A percentile compares a stretch with the other conserved stretches of the same genome.
phyloP scores from a whole-genome alignment of 92 coral and sea anemone genomes.

The Virgularia gustaviana region DNA sequence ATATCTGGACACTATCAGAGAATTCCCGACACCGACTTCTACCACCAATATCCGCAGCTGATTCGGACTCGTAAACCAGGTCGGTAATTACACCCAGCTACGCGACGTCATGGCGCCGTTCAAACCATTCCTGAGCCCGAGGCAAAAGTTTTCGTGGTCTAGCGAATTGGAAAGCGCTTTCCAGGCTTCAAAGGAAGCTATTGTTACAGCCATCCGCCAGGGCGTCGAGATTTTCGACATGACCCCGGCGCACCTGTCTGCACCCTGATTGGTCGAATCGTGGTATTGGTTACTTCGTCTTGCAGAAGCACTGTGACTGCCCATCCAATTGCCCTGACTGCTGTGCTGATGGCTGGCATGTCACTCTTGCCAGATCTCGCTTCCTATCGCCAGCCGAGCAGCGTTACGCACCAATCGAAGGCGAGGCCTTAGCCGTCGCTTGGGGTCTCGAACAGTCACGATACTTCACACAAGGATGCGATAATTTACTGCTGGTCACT shows the following conservation, averaged over 20 bases:
- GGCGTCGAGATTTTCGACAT: slow-evolving; percentile 69
- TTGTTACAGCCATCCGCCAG: slow-evolving; percentile 25
- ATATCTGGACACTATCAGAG: slow-evolving; percentile 62
- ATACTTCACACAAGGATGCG: slow-evolving; percentile 60
- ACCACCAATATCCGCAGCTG: slow-evolving; percentile 66
- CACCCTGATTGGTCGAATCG: slow-evolving; percentile 66
- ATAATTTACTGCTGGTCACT: slow-evolving; percentile 18
- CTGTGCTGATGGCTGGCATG: slow-evolving; percentile 63
- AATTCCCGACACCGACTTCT: slow-evolving; percentile 62
- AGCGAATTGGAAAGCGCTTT: slow-evolving; percentile 24
- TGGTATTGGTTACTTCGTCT: slow-evolving; percentile 63
- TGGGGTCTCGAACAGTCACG: slow-evolving; percentile 65
- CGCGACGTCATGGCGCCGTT: slow-evolving; percentile 39
- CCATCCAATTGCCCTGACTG: slow-evolving; percentile 59
- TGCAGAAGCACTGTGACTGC: slow-evolving; percentile 68
- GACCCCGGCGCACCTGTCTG: slow-evolving; percentile 57
- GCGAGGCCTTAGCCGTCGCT: slow-evolving; percentile 64
- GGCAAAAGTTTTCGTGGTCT: slow-evolving; percentile 36
- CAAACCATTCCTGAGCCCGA: slow-evolving; percentile 38
- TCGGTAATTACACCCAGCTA: slow-evolving; percentile 38
- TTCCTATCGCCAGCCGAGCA: slow-evolving; percentile 63
- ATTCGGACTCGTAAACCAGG: slow-evolving; percentile 65
- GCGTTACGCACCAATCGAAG: slow-evolving; percentile 64
- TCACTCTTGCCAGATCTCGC: slow-evolving; percentile 63
- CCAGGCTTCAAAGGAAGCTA: slow-evolving; percentile 28